Percentiles rank a stretch among this genome's conserved stretches.
These are phyloP conservation scores for Metallyticus violacea DNA, from an alignment of 2,888 invertebrate species.

Conservation along the genomic window DNA sequence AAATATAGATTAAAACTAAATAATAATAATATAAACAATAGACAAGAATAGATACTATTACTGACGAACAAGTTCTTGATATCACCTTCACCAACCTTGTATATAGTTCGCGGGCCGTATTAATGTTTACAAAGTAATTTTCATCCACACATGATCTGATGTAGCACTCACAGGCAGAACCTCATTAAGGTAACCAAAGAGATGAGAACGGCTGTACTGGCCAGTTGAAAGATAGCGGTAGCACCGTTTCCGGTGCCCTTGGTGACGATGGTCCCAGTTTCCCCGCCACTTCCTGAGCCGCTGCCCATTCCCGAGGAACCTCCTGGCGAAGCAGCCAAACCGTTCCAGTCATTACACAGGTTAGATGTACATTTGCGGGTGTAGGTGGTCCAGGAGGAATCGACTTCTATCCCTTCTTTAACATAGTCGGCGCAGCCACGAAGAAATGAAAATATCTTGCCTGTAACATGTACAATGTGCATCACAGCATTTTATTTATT, in stretches of 20 bases:
- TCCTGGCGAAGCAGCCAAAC: not conserved
- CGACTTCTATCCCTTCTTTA: not conserved
- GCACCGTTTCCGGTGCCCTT: not conserved
- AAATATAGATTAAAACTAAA: too few relatives aligned
- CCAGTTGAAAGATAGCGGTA: not conserved
- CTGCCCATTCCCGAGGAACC: not conserved
- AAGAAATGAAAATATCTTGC: constrained; percentile 1
- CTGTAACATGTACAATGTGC: not conserved
- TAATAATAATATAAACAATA: too few relatives aligned
- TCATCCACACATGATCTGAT: too few relatives aligned
- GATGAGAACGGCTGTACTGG: not conserved
- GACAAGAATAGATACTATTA: too few relatives aligned
- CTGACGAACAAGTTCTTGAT: too few relatives aligned
- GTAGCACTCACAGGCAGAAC: not conserved
- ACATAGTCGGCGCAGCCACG: not conserved
- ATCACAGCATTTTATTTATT: too few relatives aligned
- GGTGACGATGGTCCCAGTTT: not conserved
- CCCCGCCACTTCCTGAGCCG: not conserved
- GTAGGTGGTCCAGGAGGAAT: not conserved
- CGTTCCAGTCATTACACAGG: constrained; percentile 17
- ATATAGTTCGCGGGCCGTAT: too few relatives aligned
- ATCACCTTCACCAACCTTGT: too few relatives aligned
- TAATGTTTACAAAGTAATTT: too few relatives aligned
- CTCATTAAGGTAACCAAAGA: not conserved
- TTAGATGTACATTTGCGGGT: not conserved